Base-by-base conservation (phyloP, 2,113 vertebrate species). In the Stigmatopora nigra region DNA sequence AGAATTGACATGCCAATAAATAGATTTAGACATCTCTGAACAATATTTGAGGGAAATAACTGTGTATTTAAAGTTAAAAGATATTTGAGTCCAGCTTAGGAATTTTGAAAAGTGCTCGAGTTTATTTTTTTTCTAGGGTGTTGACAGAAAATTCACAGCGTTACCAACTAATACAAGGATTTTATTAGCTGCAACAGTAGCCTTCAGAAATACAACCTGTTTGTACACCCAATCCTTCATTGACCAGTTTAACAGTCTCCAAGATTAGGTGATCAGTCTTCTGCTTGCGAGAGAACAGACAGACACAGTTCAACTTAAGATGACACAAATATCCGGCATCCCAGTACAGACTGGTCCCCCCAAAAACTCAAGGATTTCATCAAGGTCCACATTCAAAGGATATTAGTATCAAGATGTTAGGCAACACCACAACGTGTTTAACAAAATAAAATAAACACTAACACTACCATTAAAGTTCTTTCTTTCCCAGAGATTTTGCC, bases 181-280 rank as follows among this genome's bases (percentile, higher is more conserved):
- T 90, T 91, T 90, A 91, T 88, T 90, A 84, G 75, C 80, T 53
- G 55, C 67, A 66, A 78, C 71, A 78, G 84, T 78, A 86, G 84
- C 89, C 78, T 78, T 60, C 63, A 75, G 25, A 79, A 79, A 84
- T 69, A 81, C 77, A 60, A 31, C 25, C 25, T 41, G 9, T 41
- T 12, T 60, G 16, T 13, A 60, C 72, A 79, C 72, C 70, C 60
- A 73, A 81, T 80, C 77, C 88, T 76, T 92, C 91, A 92, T 77
- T 46, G 82, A 90, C 89, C 80, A 68, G n/a, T 46, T 44, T 0
- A 0, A 9, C 73, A 72, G 83, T 72, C 90, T 91, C 90, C 85
- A 86, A 78, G 61, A 70, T 73, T 63, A 56, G 67, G 19, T 25
- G 36, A 59, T 63, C 67, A 61, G 63, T 47, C 25, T 31, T 31